A percentile compares a stretch with the other conserved stretches of the same genome.
These are phyloP conservation scores for Epinotia brunnichana DNA, from an alignment of 2,888 invertebrate genomes.

Conservation along the genomic window DNA sequence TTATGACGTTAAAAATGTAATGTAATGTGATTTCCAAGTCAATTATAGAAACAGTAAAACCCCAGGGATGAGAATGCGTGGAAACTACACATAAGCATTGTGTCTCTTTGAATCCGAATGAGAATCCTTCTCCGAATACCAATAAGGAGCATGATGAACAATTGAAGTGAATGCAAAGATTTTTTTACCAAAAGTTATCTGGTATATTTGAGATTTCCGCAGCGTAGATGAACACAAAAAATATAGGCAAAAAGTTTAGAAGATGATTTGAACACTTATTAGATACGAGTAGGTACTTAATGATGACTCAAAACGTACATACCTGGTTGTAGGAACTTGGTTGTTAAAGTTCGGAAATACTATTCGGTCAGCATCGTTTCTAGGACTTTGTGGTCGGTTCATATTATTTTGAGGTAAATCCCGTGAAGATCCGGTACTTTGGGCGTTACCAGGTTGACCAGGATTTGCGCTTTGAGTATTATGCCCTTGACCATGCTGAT, in stretches of 20 bases:
- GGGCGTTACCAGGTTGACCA: background rate
- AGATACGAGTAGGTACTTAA: background rate
- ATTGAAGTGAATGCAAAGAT: background rate
- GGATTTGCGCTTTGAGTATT: background rate
- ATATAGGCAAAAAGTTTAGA: background rate
- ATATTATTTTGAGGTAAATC: background rate
- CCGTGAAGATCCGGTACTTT: background rate
- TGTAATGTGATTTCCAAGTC: conserved; percentile 21
- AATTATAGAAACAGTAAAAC: conserved; percentile 10
- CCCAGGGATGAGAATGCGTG: background rate
- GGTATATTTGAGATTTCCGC: background rate
- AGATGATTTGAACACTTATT: background rate
- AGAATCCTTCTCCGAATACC: conserved; percentile 1
- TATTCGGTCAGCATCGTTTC: conserved; percentile 16
- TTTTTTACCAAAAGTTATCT: background rate
- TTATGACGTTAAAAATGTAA: background rate
- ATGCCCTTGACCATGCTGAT: background rate
- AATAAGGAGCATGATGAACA: background rate
- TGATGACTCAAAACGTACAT: conserved; percentile 14
- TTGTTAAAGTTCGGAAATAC: conserved; percentile 19
- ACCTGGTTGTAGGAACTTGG: conserved; percentile 24
- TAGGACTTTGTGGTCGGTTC: background rate
- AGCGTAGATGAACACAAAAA: conserved; percentile 1
- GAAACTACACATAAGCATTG: background rate
- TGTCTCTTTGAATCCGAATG: background rate